A percentile compares a stretch with the other conserved stretches of the same genome.
These are phyloP conservation scores for Tridacna crocea DNA, from an alignment of 2,888 invertebrate genomes.

Conservation along the genomic window DNA sequence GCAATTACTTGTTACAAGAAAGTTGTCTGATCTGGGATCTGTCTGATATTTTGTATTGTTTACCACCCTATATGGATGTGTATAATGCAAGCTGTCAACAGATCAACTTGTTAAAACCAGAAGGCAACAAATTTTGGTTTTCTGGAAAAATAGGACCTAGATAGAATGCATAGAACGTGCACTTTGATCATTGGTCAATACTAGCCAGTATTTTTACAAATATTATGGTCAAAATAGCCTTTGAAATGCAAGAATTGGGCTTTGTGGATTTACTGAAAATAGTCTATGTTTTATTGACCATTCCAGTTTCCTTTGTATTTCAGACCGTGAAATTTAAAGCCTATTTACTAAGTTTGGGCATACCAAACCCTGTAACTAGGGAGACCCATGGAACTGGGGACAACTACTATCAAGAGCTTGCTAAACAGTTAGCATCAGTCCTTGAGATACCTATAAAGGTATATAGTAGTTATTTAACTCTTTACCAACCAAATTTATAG, in stretches of 20 bases:
- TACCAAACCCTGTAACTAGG: conserved; percentile 98
- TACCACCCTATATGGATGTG: background rate
- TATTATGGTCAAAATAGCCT: no score
- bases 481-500: background rate
- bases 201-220: no score
- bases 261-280: no score
- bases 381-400: conserved; percentile 93
- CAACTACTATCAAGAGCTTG: conserved; percentile 93
- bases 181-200: no score
- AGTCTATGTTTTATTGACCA: no score
- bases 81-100: background rate
- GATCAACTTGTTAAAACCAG: background rate
- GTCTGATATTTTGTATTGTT: background rate
- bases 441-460: conserved; percentile 93
- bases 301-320: conserved; percentile 42
- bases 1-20: no score
- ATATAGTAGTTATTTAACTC: conserved; percentile 34
- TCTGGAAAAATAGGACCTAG: no score
- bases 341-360: conserved; percentile 97
- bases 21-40: no score
- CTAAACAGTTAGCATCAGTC: conserved; percentile 93
- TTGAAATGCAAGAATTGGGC: no score
- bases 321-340: conserved; percentile 97
- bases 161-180: no score
- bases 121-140: no score